These are phyloP conservation scores for Mesoligia furuncula DNA, from an alignment of 2,888 invertebrate species.

Conservation along the genomic window DNA sequence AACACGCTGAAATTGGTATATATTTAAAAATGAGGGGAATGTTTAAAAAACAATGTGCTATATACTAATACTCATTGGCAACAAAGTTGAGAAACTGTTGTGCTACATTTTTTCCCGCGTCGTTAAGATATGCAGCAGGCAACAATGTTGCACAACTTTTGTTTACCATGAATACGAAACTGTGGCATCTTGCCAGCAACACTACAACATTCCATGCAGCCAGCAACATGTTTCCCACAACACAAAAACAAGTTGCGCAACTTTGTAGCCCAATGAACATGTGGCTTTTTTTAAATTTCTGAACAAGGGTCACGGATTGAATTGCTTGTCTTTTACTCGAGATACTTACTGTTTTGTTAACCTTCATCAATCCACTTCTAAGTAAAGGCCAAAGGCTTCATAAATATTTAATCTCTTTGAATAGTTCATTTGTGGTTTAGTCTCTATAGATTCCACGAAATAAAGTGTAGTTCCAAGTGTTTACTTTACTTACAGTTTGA, in stretches of 20 bases:
- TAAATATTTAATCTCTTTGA: constrained; percentile 43
- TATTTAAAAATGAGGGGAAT: background rate
- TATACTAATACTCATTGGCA: background rate
- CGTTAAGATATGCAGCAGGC: background rate
- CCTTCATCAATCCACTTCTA: constrained; percentile 13
- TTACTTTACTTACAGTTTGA: background rate
- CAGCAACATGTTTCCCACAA: background rate
- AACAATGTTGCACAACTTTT: background rate
- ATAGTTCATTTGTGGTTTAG: constrained; percentile 15
- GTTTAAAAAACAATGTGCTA: background rate
- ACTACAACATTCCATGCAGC: background rate
- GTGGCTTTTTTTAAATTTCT: background rate
- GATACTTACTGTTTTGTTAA: background rate
- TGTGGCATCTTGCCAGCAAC: too few relatives aligned
- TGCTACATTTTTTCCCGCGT: background rate
- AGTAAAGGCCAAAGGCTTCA: constrained; percentile 5
- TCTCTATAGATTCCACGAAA: constrained; percentile 16
- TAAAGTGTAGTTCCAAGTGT: background rate
- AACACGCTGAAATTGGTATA: constrained; percentile 7
- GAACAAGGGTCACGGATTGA: background rate
- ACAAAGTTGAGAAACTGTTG: background rate
- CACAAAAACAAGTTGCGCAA: background rate
- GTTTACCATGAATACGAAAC: background rate
- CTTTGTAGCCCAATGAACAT: background rate
- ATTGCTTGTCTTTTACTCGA: constrained; percentile 1